These are phyloP conservation scores for Panulirus ornatus DNA, from an alignment of 1,140 invertebrate genomes.

Conservation along the genomic window DNA sequence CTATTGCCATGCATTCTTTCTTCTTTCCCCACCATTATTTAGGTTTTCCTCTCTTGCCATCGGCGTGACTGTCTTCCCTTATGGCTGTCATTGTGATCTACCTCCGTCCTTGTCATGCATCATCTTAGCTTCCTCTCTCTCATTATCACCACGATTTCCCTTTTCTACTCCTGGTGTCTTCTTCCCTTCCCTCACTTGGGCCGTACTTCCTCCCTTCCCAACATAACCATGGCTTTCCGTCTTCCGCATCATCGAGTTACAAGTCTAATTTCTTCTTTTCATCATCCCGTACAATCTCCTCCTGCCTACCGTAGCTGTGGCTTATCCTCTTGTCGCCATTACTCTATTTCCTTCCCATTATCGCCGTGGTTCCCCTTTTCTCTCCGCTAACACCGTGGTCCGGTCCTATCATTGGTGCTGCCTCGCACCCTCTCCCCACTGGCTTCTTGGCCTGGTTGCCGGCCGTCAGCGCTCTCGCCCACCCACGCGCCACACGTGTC, in stretches of 20 bases:
- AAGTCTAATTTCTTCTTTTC: neutral
- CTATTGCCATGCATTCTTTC: neutral
- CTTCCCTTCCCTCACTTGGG: neutral
- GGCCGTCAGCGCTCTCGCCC: conserved; percentile 30
- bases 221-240: neutral
- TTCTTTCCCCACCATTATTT: neutral
- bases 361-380: neutral
- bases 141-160: neutral
- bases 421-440: neutral
- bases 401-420: no score
- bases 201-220: neutral
- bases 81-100: no score
- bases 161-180: neutral
- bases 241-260: neutral
- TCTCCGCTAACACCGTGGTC: neutral
- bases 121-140: neutral
- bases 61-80: no score
- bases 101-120: no score
- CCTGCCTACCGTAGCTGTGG: neutral
- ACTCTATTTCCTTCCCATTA: neutral
- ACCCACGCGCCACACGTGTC: conserved; percentile 51
- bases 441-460: no score
- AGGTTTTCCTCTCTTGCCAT: neutral
- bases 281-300: neutral
- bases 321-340: neutral